These are phyloP conservation scores for Synergus laeviventris DNA, from an alignment of 2,888 invertebrate genomes.

Conservation along the genomic window DNA sequence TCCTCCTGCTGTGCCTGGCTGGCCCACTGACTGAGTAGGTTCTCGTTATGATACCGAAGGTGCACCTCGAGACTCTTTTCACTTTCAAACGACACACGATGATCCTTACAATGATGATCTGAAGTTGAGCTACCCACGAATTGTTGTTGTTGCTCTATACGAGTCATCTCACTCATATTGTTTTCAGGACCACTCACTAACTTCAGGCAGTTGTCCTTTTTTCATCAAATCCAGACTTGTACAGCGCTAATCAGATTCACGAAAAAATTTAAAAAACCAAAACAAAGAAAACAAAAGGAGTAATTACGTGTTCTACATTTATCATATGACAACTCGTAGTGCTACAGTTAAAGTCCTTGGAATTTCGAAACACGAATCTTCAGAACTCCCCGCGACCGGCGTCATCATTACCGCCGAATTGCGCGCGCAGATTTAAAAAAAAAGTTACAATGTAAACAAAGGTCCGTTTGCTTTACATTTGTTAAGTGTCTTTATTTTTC, in stretches of 20 bases:
- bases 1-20: conserved; percentile 79
- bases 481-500: background rate
- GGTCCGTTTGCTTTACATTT: conserved; percentile 21
- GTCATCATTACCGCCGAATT: conserved; percentile 56
- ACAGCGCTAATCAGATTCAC: conserved; percentile 18
- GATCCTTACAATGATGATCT: conserved; percentile 86
- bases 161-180: conserved; percentile 68
- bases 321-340: conserved; percentile 66
- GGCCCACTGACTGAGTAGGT: conserved; percentile 85
- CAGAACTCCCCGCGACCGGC: conserved; percentile 56
- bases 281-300: conserved; percentile 58
- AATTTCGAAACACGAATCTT: conserved; percentile 47
- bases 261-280: conserved; percentile 6
- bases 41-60: conserved; percentile 88
- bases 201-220: conserved; percentile 21
- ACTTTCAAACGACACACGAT: conserved; percentile 86
- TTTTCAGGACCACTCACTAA: conserved; percentile 44
- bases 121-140: conserved; percentile 76
- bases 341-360: conserved; percentile 52
- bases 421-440: conserved; percentile 37
- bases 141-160: conserved; percentile 68
- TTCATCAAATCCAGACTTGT: conserved; percentile 19
- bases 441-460: conserved; percentile 35
- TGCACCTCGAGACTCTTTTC: conserved; percentile 88
- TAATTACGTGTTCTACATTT: conserved; percentile 69